Conservation (phyloP, 2,113 vertebrate species). For the Pomatorhinus ruficollis region DNA sequence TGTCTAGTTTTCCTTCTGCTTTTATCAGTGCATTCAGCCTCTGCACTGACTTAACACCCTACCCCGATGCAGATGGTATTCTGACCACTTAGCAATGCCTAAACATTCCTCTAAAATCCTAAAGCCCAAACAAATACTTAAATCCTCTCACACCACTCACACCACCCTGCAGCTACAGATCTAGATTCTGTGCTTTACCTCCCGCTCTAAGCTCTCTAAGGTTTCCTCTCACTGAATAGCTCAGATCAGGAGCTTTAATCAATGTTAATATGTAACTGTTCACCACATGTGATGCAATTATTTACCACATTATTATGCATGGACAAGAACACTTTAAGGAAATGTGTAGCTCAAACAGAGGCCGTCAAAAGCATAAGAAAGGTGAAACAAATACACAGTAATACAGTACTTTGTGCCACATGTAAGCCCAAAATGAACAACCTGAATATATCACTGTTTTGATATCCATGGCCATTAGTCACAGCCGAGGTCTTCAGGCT, state of each 20-base stretch:
- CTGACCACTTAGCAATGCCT: background rate
- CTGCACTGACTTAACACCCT: background rate
- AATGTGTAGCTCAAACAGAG: background rate
- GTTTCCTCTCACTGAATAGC: background rate
- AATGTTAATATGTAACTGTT: background rate
- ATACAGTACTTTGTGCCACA: background rate
- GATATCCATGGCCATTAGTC: background rate
- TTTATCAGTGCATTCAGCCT: background rate
- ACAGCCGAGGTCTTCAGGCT: background rate
- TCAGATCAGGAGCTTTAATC: background rate
- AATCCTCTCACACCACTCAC: background rate
- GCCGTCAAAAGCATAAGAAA: background rate
- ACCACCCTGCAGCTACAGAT: background rate
- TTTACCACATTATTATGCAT: background rate
- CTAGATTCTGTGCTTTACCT: background rate
- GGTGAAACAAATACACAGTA: accelerated
- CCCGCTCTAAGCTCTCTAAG: background rate
- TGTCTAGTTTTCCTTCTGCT: background rate
- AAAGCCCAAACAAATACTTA: background rate
- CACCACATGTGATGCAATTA: background rate
- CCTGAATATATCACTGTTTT: background rate
- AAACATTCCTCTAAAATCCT: background rate
- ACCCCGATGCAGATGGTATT: background rate
- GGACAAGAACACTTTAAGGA: background rate
- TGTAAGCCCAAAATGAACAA: background rate